Evolutionary conservation across 2,113 vertebrate genomes (phyloP).

Genomic region (Elaphurus davidianus): DNA sequence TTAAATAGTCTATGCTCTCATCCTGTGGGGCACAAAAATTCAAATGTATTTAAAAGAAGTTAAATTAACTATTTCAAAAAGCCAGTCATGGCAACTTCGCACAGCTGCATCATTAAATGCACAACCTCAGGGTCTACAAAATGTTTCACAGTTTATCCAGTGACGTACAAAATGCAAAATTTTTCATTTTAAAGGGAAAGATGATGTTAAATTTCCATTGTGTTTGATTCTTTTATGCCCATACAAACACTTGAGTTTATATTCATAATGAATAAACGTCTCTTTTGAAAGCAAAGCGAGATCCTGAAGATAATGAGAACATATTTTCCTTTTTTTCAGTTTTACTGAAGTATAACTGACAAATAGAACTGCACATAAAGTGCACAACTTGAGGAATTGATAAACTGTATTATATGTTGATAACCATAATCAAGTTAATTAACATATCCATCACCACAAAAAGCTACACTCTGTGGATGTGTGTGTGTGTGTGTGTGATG

Average conservation of each 20-base stretch:
- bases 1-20: neutral
- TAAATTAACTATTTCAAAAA: conserved; percentile 44
- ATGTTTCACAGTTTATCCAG: neutral
- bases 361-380: neutral
- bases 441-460: neutral
- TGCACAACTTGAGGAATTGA: neutral
- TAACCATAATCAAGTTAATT: neutral
- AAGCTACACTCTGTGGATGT: neutral
- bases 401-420: neutral
- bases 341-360: neutral
- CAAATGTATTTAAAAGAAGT: conserved; percentile 3
- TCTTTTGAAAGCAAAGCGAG: neutral
- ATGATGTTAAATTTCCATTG: neutral
- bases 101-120: neutral
- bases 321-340: neutral
- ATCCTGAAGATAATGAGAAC: neutral
- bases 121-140: neutral
- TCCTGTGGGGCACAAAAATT: neutral
- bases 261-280: neutral
- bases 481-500: neutral
- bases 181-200: neutral
- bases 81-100: neutral
- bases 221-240: neutral
- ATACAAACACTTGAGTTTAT: neutral
- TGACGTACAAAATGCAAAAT: neutral